Evolutionary conservation across 2,113 vertebrate genomes (phyloP), one percentile per base, ranked within the genome.

Genomic region (Poecilia latipinna): DNA sequence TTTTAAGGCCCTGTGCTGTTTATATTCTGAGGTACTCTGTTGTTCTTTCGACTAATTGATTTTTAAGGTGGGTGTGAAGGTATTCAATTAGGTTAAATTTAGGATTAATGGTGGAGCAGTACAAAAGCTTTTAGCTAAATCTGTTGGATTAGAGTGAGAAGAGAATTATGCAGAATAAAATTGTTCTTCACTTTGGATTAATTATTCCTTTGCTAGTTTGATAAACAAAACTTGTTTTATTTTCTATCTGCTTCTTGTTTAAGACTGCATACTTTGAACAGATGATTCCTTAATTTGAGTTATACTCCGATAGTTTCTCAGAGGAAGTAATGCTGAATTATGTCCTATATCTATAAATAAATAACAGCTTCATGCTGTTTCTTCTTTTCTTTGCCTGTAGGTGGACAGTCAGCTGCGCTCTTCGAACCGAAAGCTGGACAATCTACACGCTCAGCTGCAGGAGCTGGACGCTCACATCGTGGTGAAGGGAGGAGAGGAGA

Each of bases 391-490:
- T 15, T 37, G 24, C n/a, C 22, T 54, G 0, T 82, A 93, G 91
- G 96, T 99, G 70, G 97, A 97, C 82, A 95, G 93, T 26, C 94
- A 97, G 83, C 88, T 98, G n/a, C 93, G 95, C 2, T 94, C 93
- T n/a, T 99, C 97, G 31, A 97, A 95, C 74, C 90, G 92, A 37
- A 95, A 90, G 29, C 92, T 99, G 88, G 96, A 98, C 61, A 86
- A 94, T 19, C 94, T 99, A 24, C 97, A 98, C 0, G 89, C 88
- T 7, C 95, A 98, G 65, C 96, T 99, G 66, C 96, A 94, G 90
- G 96, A 96, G 12, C 95, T 99, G 62, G 96, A 97, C 0, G 94
- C 97, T 13, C 94, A 95, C 83, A 96, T 98, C 74, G 93, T 97
- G 72, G 93, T 96, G 79, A 97, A 96, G 0, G 93, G 93, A 68